These are phyloP conservation scores for Chrysemys picta DNA, from an alignment of 2,113 vertebrate genomes.

Conservation along the genomic window DNA sequence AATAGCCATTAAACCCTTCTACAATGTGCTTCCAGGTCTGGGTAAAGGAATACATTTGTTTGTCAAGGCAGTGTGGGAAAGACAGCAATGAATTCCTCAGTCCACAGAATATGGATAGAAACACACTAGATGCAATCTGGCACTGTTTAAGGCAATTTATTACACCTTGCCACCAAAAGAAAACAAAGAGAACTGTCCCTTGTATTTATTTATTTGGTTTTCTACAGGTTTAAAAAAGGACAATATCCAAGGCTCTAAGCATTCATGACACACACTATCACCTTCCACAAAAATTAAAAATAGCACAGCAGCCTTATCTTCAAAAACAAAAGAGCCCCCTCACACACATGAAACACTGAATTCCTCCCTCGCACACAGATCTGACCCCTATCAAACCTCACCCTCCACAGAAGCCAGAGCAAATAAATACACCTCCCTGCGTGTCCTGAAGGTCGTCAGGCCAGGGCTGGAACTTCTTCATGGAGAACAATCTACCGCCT, in stretches of 20 bases:
- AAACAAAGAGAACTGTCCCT: neutral
- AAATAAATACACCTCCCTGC: neutral
- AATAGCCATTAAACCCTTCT: neutral
- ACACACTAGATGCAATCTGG: neutral
- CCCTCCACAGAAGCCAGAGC: neutral
- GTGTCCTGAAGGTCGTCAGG: neutral
- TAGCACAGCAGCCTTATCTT: neutral
- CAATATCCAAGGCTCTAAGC: neutral
- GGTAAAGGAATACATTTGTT: neutral
- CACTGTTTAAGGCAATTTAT: neutral
- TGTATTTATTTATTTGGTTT: neutral
- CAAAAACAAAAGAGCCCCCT: neutral
- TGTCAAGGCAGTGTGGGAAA: neutral
- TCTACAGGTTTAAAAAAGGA: neutral
- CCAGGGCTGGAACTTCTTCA: neutral
- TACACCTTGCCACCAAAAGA: neutral
- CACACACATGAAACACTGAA: neutral
- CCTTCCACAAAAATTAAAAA: neutral
- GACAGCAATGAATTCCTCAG: neutral
- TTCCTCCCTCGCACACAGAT: neutral
- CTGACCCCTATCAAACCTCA: neutral
- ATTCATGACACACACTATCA: neutral
- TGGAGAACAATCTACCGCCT: neutral
- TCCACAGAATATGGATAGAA: neutral
- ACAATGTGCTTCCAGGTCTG: neutral